phyloP scores from a whole-genome alignment of 1,140 invertebrate species.

The Araneus ventricosus region DNA sequence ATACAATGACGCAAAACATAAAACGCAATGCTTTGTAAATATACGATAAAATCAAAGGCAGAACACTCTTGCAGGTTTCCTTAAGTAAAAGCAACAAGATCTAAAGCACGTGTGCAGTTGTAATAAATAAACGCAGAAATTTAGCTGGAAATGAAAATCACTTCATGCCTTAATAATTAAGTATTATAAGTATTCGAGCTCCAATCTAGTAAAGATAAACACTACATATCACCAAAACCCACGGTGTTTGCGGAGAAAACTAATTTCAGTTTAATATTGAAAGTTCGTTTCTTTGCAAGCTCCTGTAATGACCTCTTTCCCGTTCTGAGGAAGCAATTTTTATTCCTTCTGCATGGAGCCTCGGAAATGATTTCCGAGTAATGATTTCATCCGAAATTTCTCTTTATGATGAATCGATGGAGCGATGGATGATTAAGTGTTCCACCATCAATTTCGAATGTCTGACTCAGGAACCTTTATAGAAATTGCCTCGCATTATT shows the following conservation, averaged over 20 bases:
- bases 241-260: not conserved
- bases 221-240: not conserved
- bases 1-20: too few relatives aligned
- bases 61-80: too few relatives aligned
- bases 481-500: not conserved
- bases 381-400: slow-evolving; percentile 48
- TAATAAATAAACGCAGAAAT: too few relatives aligned
- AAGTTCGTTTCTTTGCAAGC: not conserved
- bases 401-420: not conserved
- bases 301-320: not conserved
- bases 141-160: too few relatives aligned
- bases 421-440: slow-evolving; percentile 37
- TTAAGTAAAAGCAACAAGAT: too few relatives aligned
- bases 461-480: slow-evolving; percentile 12
- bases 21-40: too few relatives aligned
- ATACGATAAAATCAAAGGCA: too few relatives aligned
- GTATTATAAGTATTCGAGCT: too few relatives aligned
- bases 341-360: not conserved
- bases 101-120: too few relatives aligned
- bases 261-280: slow-evolving; percentile 23
- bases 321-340: not conserved
- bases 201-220: not conserved
- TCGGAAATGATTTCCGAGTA: slow-evolving; percentile 43
- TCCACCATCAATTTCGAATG: slow-evolving; percentile 28
- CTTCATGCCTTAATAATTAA: too few relatives aligned